Evolutionary conservation across 2,113 vertebrate species (phyloP), one percentile per base, ranked within the genome.

Genomic region (Peromyscus leucopus): DNA sequence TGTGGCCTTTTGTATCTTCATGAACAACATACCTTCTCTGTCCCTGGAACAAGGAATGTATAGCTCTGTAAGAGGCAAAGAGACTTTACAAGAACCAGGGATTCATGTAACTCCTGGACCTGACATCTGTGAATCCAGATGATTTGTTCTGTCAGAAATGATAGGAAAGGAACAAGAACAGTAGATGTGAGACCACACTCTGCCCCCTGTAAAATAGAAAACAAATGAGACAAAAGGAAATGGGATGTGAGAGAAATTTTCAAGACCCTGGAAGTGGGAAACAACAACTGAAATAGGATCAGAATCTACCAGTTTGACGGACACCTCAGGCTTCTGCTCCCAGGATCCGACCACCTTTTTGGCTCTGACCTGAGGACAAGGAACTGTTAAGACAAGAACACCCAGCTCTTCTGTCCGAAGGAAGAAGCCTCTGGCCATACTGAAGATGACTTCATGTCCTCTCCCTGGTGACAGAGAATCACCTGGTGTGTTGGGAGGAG

Each of bases 391-490:
- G 51, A 91, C 24, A 46, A 74, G 74, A 74, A 82, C 69, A 90
- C 33, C 51, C 7, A 85, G 48, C 63, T 90, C 46, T 51, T 95
- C 74, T 48, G 42, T 82, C 13, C 63, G 91, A 76, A 63, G 55
- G 5, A 26, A 9, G 39, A 88, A 42, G 79, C 78, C 76, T 90
- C 28, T 75, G 61, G 78, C 36, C 79, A 91, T 57, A 61, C 2
- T 78, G 33, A 51, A 28, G 39, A 94, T 74, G 69, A 92, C 59
- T 42, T 96, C 83, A 42, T 10, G 7, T 26, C 87, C 80, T 93
- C n/a, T 97, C 42, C n/a, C 63, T 48, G 36, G 21, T 91, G 51
- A 96, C 7, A 96, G 94, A 93, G 39, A 51, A 94, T 21, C 90
- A 69, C 55, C 87, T 89, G 74, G 71, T 83, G 5, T 93, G 46